These are phyloP conservation scores for Tarsius wallacei DNA, from an alignment of 2,797 vertebrate species.

Conservation along the genomic window DNA sequence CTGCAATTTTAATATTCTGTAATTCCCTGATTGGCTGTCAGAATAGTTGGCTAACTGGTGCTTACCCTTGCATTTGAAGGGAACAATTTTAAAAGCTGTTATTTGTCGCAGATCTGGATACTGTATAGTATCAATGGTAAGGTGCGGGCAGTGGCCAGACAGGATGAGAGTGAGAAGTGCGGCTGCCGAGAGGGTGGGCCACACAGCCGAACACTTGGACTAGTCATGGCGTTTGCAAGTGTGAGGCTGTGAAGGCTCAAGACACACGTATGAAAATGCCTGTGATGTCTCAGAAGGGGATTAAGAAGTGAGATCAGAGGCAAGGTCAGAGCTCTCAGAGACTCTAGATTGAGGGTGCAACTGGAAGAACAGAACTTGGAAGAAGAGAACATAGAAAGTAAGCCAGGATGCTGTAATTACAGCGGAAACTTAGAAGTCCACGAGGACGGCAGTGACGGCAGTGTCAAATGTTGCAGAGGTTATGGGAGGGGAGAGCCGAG, in stretches of 20 bases:
- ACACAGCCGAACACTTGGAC: neutral
- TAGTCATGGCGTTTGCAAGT: neutral
- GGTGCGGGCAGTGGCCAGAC: neutral
- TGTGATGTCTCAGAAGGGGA: constrained; percentile 1
- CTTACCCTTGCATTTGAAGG: neutral
- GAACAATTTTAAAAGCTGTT: neutral
- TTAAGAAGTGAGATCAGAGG: neutral
- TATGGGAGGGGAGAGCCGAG: neutral
- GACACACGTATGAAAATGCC: too few relatives aligned
- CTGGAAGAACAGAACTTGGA: constrained; percentile 23
- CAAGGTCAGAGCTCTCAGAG: constrained; percentile 10
- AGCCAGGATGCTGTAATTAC: constrained; percentile 4
- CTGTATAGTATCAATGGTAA: neutral
- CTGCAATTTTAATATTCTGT: neutral
- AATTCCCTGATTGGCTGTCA: neutral
- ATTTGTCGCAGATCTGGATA: constrained; percentile 8
- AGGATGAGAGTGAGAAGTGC: neutral
- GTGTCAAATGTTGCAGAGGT: neutral
- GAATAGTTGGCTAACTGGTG: neutral
- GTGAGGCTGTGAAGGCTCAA: neutral
- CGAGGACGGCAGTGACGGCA: neutral
- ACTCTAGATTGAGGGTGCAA: neutral
- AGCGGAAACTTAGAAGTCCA: neutral
- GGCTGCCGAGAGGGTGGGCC: neutral
- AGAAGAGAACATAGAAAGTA: neutral